Evolutionary conservation across 1,140 invertebrate genomes (phyloP).

Genomic region (Diplogasteroides magnus): DNA sequence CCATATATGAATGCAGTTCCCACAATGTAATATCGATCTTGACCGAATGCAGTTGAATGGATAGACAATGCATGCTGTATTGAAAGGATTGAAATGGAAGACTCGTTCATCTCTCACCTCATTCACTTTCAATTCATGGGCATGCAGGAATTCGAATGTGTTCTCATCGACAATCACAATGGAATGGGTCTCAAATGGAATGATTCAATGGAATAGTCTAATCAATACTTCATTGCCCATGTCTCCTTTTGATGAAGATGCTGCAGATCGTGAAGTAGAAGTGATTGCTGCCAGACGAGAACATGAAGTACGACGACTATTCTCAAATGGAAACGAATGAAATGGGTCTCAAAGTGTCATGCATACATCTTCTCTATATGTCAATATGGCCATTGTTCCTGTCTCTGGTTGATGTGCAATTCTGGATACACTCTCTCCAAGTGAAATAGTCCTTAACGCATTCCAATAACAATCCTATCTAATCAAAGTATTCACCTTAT

Average conservation of each 20-base stretch:
- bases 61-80: conserved; percentile 71
- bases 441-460: conserved; percentile 72
- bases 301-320: neutral
- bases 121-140: conserved; percentile 17
- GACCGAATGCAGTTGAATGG: conserved; percentile 67
- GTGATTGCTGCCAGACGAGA: neutral
- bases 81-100: conserved; percentile 20
- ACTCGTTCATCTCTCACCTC: too few species aligned
- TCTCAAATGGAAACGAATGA: too few species aligned
- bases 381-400: conserved; percentile 87
- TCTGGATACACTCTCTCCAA: conserved; percentile 80
- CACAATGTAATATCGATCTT: conserved; percentile 87
- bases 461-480: neutral
- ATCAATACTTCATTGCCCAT: conserved; percentile 51
- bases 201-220: neutral
- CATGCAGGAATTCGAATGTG: conserved; percentile 37
- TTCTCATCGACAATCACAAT: conserved; percentile 29
- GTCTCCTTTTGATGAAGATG: conserved; percentile 57
- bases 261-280: neutral
- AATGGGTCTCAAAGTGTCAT: too few species aligned
- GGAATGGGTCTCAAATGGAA: conserved; percentile 6
- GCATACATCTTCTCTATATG: conserved; percentile 69
- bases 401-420: conserved; percentile 72
- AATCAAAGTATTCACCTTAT: conserved; percentile 55
- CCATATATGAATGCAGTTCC: conserved; percentile 87